Evolutionary conservation across 2,888 invertebrate genomes (phyloP).

Genomic region (Pristionchus entomophagus): DNA sequence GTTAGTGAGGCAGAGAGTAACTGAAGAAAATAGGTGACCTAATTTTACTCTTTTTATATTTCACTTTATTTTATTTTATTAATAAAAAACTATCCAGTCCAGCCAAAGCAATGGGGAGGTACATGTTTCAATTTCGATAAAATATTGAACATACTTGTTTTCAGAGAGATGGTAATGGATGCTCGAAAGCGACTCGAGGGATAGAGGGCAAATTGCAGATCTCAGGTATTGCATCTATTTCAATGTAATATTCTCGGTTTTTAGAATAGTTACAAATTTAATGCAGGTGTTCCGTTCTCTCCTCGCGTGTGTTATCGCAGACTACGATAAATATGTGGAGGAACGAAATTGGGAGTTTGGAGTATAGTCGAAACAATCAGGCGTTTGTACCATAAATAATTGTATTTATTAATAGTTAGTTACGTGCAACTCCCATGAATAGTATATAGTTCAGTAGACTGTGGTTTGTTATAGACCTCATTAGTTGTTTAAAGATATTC

Average conservation of each 20-base stretch:
- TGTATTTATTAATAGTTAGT: background rate
- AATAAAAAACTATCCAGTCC: slow-evolving; percentile 41
- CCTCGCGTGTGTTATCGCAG: slow-evolving; percentile 48
- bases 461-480: too few species aligned
- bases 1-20: too few species aligned
- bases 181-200: slow-evolving; percentile 50
- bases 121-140: background rate
- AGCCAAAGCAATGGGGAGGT: background rate
- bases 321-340: slow-evolving; percentile 40
- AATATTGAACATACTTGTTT: background rate
- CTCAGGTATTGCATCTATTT: slow-evolving; percentile 30
- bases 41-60: too few species aligned
- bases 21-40: too few species aligned
- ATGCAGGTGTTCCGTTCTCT: slow-evolving; percentile 47
- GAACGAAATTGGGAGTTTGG: background rate
- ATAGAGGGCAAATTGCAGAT: slow-evolving; percentile 50
- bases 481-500: too few species aligned
- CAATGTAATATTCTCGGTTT: background rate
- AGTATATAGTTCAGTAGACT: background rate
- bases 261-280: too few species aligned
- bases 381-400: background rate
- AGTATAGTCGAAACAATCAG: background rate
- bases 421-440: background rate
- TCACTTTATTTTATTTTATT: too few species aligned
- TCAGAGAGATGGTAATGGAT: slow-evolving; percentile 50